Base-by-base conservation (phyloP, 1,140 invertebrate species). In the Tribolium madens region DNA sequence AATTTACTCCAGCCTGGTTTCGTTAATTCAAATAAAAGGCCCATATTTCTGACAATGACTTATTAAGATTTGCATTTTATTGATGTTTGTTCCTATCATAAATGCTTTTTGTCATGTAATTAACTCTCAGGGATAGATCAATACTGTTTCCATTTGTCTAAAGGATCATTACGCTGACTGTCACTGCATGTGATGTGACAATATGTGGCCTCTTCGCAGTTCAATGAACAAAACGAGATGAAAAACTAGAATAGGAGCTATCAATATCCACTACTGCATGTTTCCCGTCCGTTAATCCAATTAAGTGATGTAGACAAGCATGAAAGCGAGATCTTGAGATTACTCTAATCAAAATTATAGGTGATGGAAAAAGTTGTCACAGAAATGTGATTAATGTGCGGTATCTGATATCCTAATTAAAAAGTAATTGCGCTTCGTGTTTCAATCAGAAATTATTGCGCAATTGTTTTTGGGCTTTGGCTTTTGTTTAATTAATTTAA, bases 11-110 rank as follows among this genome's bases (percentile, higher is more conserved):
- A 53, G 50, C 52, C 42, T 36, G 68, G 69, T 50, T 52, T 72
- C 18, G 17, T 53, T 75, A 75, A 75, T 75, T 75, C 33, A 33
- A 46, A 52, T 74, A 72, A 75, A 48, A 60, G 52, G 17, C 6
- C 21, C 52, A 33, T 64, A 75, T 64, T 42, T 42, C n/a, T 64
- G 73, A 64, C 73, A 64, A 7, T 60, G 42, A 75, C 18, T 74
- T 42, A 57, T 74, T 15, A 14, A 57, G 33, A 60, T 74, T 42
- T 53, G 31, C 57, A 60, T 60, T 48, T 46, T 60, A 42, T 47
- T 42, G 57, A 64, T 33, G 26, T 64, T 64, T 64, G 57, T n/a
- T 12, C 1, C 17, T 33, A 17, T 5, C n/a, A 12, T 17, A 26
- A 26, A 17, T 7, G n/a, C 5, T 21, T 72, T 42, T 52, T 13